These are phyloP conservation scores for Okamejei kenojei DNA, from an alignment of 2,797 vertebrate species.

Conservation along the genomic window DNA sequence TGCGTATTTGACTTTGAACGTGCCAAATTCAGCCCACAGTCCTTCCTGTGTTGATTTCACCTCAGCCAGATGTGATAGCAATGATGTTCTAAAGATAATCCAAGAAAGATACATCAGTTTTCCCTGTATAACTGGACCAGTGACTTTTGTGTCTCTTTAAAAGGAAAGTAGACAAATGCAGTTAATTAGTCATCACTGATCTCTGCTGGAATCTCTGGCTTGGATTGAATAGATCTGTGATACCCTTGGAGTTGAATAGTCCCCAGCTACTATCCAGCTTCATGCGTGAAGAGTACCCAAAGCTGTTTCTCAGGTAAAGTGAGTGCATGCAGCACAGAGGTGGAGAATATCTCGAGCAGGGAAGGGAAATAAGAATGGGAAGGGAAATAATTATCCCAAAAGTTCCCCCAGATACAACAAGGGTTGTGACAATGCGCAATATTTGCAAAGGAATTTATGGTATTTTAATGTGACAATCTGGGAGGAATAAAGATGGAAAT, in stretches of 20 bases:
- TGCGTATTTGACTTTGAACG: not conserved
- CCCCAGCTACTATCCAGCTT: not conserved
- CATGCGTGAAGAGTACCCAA: not conserved
- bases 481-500: not conserved
- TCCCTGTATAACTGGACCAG: no score
- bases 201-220: no score
- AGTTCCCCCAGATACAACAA: not conserved
- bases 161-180: no score
- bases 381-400: not conserved
- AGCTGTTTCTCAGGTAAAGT: not conserved
- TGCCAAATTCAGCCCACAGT: not conserved
- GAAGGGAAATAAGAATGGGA: not conserved
- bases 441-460: not conserved
- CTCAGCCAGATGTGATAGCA: not conserved
- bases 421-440: not conserved
- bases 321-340: not conserved
- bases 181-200: no score
- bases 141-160: no score
- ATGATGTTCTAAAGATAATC: no score
- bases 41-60: not conserved
- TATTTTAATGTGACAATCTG: not conserved
- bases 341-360: not conserved
- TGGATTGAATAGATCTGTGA: not conserved
- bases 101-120: no score
- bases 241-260: not conserved